Percentiles rank a stretch among this genome's conserved stretches.
phyloP scores from a whole-genome alignment of 2,113 vertebrate genomes.

The Etia nguti region DNA sequence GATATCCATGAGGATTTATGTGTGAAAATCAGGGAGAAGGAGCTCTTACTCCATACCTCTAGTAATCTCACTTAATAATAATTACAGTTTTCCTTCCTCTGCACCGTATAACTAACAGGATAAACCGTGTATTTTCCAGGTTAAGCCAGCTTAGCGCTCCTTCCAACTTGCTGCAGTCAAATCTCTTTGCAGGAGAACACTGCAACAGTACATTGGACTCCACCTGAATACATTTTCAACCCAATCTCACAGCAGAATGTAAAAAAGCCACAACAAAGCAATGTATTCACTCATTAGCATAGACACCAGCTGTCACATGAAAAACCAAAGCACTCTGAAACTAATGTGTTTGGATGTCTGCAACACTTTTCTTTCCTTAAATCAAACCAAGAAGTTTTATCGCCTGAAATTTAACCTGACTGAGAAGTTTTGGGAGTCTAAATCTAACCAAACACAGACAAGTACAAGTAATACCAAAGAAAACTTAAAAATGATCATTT shows the following conservation, averaged over 20 bases:
- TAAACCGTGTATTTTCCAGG: not conserved
- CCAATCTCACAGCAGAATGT: fast-evolving
- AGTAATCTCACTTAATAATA: not conserved
- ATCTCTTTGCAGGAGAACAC: not conserved
- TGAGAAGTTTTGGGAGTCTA: fast-evolving
- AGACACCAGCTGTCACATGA: not conserved
- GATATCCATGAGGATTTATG: not conserved
- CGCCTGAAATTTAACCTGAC: not conserved
- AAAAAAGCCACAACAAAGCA: not conserved
- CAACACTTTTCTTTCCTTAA: not conserved
- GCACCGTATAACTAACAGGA: not conserved
- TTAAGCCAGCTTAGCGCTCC: not conserved
- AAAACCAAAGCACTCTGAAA: not conserved
- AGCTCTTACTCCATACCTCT: not conserved
- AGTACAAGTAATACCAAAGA: not conserved
- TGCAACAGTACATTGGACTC: not conserved
- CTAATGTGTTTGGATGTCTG: not conserved
- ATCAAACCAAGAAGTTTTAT: fast-evolving
- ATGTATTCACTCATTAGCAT: not conserved
- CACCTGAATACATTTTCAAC: not conserved
- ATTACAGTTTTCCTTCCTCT: not conserved
- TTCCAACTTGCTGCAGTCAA: not conserved
- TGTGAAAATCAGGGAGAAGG: not conserved
- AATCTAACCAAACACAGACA: not conserved
- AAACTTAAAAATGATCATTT: not conserved